Percentiles rank a stretch among this genome's conserved stretches.
Evolutionary conservation across 2,797 vertebrate species (phyloP).

Genomic region (Esox lucius): DNA sequence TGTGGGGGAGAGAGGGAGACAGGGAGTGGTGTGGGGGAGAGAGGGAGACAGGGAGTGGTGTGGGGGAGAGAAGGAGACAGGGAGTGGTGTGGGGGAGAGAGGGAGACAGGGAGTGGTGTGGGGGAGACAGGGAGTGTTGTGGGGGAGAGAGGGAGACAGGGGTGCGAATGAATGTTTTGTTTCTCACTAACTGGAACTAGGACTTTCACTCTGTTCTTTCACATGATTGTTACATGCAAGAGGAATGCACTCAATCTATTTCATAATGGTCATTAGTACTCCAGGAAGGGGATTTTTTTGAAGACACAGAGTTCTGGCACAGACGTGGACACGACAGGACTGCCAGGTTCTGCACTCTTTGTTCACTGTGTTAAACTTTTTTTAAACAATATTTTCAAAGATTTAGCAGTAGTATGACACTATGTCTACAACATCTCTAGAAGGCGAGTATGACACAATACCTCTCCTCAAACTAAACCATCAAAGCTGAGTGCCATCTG

Average conservation of each 20-base stretch:
- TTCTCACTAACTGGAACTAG: slow-evolving; percentile 37
- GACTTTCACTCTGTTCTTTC: slow-evolving; percentile 3
- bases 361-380: background rate
- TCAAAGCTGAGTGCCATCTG: background rate
- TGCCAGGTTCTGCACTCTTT: background rate
- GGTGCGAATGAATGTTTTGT: slow-evolving; percentile 23
- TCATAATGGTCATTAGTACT: slow-evolving; percentile 4
- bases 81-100: too few relatives aligned
- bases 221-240: background rate
- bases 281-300: slow-evolving; percentile 2
- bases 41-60: too few relatives aligned
- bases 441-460: background rate
- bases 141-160: too few relatives aligned
- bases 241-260: background rate
- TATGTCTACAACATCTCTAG: background rate
- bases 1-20: too few relatives aligned
- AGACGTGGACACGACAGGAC: slow-evolving; percentile 8
- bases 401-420: slow-evolving; percentile 1
- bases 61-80: too few relatives aligned
- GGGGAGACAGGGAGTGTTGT: too few relatives aligned
- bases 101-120: too few relatives aligned
- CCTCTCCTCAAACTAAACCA: background rate
- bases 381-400: background rate
- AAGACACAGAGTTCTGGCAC: slow-evolving; percentile 9
- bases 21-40: too few relatives aligned